Percentiles rank a stretch among this genome's conserved stretches.
Conservation (phyloP, 2,113 vertebrate genomes). For the Prietella phreatophila region DNA sequence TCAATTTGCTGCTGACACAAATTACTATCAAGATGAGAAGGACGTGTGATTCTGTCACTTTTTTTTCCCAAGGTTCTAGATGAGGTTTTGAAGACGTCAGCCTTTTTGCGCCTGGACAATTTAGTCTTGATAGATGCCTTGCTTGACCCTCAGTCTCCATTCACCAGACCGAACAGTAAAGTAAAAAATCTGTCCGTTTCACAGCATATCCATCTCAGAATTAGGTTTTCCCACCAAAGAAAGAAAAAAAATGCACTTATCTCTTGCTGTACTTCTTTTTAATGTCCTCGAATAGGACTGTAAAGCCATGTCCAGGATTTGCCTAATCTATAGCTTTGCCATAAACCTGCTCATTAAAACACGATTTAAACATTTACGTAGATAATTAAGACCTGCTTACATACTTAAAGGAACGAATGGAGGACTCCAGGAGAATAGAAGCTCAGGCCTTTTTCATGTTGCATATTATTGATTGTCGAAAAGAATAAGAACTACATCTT, state of each 20-base stretch:
- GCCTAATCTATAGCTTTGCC: not conserved
- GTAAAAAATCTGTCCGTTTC: constrained; percentile 20
- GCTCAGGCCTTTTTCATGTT: not conserved
- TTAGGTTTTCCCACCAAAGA: not conserved
- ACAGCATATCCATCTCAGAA: constrained; percentile 34
- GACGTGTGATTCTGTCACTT: not conserved
- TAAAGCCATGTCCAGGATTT: not conserved
- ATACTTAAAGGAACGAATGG: not conserved
- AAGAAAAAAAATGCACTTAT: not conserved
- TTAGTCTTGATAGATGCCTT: not conserved
- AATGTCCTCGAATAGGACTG: not conserved
- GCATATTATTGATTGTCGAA: not conserved
- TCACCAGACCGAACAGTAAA: not conserved
- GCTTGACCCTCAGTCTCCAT: not conserved
- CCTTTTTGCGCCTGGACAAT: not conserved
- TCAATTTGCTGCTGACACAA: not conserved
- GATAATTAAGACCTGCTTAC: not conserved
- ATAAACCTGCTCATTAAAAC: not conserved
- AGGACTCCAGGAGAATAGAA: not conserved
- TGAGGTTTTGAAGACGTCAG: not conserved
- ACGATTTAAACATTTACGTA: not conserved
- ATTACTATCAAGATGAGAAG: not conserved
- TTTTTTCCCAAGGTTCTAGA: not conserved
- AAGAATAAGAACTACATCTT: not conserved
- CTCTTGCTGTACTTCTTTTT: not conserved